A percentile compares a stretch with the other conserved stretches of the same genome.
These are phyloP conservation scores for Berghia stephanieae DNA, from an alignment of 1,140 invertebrate genomes.

Conservation along the genomic window DNA sequence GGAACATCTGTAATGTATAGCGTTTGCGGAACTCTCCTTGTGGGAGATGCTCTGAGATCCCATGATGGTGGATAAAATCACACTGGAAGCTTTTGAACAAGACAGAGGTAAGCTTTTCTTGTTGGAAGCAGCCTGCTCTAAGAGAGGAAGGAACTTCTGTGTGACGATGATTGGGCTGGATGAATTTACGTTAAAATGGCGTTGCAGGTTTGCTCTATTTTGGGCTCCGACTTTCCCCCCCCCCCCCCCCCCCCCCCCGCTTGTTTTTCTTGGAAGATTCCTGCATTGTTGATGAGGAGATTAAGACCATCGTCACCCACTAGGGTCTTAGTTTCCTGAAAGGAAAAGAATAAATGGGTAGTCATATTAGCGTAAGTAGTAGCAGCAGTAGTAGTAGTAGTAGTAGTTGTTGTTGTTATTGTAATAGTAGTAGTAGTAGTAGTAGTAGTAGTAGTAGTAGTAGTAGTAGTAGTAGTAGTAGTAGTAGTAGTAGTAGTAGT, in stretches of 20 bases:
- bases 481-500: background rate
- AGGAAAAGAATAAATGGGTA: background rate
- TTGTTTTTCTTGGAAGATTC: conserved; percentile 33
- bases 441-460: conserved; percentile 7
- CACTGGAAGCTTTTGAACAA: conserved; percentile 40
- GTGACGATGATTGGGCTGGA: conserved; percentile 12
- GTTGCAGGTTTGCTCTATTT: conserved; percentile 24
- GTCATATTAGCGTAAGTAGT: background rate
- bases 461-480: conserved; percentile 6
- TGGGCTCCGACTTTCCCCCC: conserved; percentile 28
- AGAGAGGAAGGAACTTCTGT: conserved; percentile 40
- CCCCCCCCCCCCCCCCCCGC: too few species aligned
- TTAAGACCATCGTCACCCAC: conserved; percentile 36
- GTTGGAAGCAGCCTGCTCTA: conserved; percentile 39
- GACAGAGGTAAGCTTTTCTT: conserved; percentile 21
- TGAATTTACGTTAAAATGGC: conserved; percentile 40
- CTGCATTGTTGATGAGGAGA: conserved; percentile 44
- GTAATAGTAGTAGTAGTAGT: conserved; percentile 7
- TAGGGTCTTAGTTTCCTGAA: background rate
- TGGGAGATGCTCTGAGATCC: conserved; percentile 33
- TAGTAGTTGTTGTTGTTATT: too few species aligned
- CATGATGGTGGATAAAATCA: conserved; percentile 42
- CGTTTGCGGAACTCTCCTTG: background rate
- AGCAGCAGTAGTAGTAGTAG: conserved; percentile 6
- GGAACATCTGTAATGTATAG: conserved; percentile 53